A percentile compares a stretch with the other conserved stretches of the same genome.
Evolutionary conservation across 2,888 invertebrate species (phyloP).

Genomic region (Drosophila fulvimacula): DNA sequence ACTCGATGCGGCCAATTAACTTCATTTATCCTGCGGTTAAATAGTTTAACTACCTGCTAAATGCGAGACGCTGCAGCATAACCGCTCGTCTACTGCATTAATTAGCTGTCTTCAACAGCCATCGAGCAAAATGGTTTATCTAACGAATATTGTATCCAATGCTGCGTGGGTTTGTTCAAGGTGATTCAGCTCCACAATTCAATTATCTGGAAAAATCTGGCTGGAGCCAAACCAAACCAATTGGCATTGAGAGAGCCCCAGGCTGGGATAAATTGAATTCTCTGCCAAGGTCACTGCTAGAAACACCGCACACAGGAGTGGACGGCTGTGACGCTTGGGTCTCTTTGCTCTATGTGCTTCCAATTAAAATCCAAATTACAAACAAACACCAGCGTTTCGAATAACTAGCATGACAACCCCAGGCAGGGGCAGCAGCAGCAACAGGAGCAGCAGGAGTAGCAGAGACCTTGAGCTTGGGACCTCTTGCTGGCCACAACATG

Average conservation of each 20-base stretch:
- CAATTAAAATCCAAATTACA: constrained; percentile 74
- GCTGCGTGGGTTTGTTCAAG: constrained; percentile 11
- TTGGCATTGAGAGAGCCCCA: constrained; percentile 19
- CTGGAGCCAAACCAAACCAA: constrained; percentile 14
- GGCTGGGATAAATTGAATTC: constrained; percentile 45
- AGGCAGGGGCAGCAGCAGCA: not conserved
- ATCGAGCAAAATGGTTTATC: not conserved
- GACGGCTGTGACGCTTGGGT: constrained; percentile 14
- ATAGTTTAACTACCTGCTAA: not conserved
- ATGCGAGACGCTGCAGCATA: not conserved
- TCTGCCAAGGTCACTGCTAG: constrained; percentile 33
- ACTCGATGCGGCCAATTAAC: not conserved
- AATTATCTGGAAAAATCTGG: constrained; percentile 26
- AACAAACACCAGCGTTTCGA: constrained; percentile 46
- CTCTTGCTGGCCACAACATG: constrained; percentile 46
- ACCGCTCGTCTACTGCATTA: not conserved
- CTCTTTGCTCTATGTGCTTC: constrained; percentile 32
- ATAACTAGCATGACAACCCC: not conserved
- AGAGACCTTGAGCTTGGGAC: constrained; percentile 22
- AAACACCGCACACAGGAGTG: constrained; percentile 17
- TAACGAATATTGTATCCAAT: not conserved
- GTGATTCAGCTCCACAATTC: constrained; percentile 16
- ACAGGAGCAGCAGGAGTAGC: not conserved
- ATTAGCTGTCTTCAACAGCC: not conserved
- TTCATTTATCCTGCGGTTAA: not conserved